Conservation (phyloP, 2,113 vertebrate genomes). For the Cygnus buccinator region DNA sequence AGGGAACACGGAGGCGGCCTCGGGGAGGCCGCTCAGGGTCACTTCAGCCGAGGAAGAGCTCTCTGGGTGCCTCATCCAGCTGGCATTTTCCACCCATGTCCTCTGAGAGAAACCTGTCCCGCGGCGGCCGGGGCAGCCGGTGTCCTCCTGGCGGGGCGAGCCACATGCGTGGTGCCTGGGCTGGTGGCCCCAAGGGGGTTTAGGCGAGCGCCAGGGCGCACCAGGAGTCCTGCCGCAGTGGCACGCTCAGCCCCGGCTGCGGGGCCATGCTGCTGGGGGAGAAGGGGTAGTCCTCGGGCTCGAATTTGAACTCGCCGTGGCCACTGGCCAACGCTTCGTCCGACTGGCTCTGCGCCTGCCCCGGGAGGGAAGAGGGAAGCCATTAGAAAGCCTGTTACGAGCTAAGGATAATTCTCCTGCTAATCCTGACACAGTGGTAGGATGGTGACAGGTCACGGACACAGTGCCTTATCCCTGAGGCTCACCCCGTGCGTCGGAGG, state of each 20-base stretch:
- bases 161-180: background rate
- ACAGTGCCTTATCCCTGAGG: background rate
- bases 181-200: background rate
- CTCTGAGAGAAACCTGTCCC: slow-evolving; percentile 20
- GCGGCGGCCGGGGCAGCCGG: background rate
- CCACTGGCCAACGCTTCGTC: slow-evolving; percentile 62
- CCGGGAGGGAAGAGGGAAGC: background rate
- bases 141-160: slow-evolving; percentile 46
- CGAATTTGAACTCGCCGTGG: slow-evolving; percentile 89
- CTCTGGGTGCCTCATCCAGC: background rate
- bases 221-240: slow-evolving; percentile 87
- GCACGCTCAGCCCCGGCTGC: slow-evolving; percentile 76
- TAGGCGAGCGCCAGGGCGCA: slow-evolving; percentile 91
- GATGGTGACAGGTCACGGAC: accelerated
- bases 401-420: background rate
- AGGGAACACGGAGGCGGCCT: background rate
- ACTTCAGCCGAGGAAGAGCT: background rate
- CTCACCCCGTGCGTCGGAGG: accelerated
- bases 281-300: slow-evolving; percentile 88
- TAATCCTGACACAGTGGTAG: accelerated
- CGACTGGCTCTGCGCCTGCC: slow-evolving; percentile 77
- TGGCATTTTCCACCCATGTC: accelerated
- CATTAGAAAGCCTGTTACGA: background rate
- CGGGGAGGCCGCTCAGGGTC: background rate
- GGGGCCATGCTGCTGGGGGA: slow-evolving; percentile 77